These are phyloP conservation scores for Magallana angulata DNA, from an alignment of 1,140 invertebrate species.

Conservation along the genomic window DNA sequence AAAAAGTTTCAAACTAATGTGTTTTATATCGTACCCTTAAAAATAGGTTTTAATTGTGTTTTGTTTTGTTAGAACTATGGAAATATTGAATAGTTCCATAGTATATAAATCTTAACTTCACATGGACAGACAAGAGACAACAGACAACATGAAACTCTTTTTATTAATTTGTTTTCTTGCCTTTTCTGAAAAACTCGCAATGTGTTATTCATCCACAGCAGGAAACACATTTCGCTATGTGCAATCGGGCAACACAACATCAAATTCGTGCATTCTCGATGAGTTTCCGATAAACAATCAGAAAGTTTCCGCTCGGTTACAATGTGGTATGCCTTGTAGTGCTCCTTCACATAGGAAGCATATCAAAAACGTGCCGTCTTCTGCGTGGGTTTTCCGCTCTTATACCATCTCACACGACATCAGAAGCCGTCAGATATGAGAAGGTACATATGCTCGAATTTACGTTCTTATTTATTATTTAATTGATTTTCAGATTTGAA, in stretches of 20 bases:
- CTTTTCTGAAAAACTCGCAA: not conserved
- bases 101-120: too few relatives aligned
- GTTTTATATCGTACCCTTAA: too few relatives aligned
- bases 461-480: too few relatives aligned
- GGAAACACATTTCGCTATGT: not conserved
- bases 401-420: not conserved
- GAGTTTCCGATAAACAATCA: not conserved
- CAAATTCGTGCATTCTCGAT: not conserved
- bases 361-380: not conserved
- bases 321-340: not conserved
- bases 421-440: not conserved
- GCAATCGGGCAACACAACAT: not conserved
- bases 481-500: too few relatives aligned
- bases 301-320: not conserved
- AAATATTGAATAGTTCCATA: too few relatives aligned
- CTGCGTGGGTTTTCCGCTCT: not conserved
- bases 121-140: too few relatives aligned
- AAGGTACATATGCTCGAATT: not conserved
- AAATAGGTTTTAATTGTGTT: too few relatives aligned
- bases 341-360: not conserved
- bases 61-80: too few relatives aligned
- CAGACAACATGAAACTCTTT: too few relatives aligned
- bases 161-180: not conserved
- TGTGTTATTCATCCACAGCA: not conserved
- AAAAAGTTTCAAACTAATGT: too few relatives aligned